Conservation (phyloP, 2,888 invertebrate genomes). For the Macroteleia sp. region DNA sequence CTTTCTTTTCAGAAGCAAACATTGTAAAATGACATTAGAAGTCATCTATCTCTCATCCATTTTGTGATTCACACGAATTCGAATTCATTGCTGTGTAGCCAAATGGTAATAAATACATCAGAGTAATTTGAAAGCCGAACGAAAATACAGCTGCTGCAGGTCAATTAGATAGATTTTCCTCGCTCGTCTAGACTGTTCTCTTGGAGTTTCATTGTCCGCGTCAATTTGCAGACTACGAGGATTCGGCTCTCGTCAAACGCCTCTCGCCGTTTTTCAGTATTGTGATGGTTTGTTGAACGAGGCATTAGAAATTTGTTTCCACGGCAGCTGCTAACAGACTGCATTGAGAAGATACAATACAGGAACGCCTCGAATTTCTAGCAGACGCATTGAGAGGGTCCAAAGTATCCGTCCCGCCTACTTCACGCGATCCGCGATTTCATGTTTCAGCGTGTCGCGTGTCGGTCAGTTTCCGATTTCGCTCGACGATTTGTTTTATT, state of each 20-base stretch:
- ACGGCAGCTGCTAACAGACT: slow-evolving; percentile 74
- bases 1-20: not conserved
- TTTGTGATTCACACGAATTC: too few species aligned
- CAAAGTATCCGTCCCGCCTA: slow-evolving; percentile 46
- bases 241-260: slow-evolving; percentile 70
- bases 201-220: slow-evolving; percentile 51
- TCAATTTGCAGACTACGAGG: slow-evolving; percentile 62
- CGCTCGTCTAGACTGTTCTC: slow-evolving; percentile 45
- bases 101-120: slow-evolving; percentile 47
- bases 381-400: slow-evolving; percentile 52
- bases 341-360: slow-evolving; percentile 73
- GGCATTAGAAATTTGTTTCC: slow-evolving; percentile 79
- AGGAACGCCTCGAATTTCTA: slow-evolving; percentile 74
- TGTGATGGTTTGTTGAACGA: slow-evolving; percentile 78
- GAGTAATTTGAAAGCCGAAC: slow-evolving; percentile 30
- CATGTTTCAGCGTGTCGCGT: slow-evolving; percentile 38
- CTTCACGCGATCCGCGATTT: slow-evolving; percentile 49
- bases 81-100: too few species aligned
- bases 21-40: slow-evolving; percentile 10
- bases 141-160: slow-evolving; percentile 46
- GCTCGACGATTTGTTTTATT: slow-evolving; percentile 36
- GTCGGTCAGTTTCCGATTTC: slow-evolving; percentile 20
- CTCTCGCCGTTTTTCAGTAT: slow-evolving; percentile 69
- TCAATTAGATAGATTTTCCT: slow-evolving; percentile 51
- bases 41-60: slow-evolving; percentile 13